Base-by-base conservation (phyloP, 2,113 vertebrate genomes). In the Neopipo cinnamomea region DNA sequence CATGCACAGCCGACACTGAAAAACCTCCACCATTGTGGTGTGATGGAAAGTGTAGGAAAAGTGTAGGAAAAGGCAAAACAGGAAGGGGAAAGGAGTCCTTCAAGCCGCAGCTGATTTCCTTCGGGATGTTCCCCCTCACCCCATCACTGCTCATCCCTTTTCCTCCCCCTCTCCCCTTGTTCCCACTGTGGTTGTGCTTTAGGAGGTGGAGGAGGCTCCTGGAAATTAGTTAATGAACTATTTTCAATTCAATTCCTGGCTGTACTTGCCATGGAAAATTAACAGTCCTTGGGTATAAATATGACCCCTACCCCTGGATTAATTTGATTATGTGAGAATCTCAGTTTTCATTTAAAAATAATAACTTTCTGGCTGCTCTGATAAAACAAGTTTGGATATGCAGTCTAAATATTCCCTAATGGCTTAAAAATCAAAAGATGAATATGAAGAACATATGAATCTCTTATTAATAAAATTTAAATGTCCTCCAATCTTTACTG, bases 291-390 rank as follows among this genome's bases (percentile, higher is more conserved):
- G 86, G 39, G 5, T 91, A 74, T 84, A 93, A 96, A 97, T 94
- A 85, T 95, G 94, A 96, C 91, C 94, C 72, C 67, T 94, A 19
- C 61, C 95, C 93, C 90, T 88, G 83, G 63, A 94, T 97, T 96
- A 96, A 96, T 97, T 96, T 94, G 90, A 95, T 94, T 95, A 91
- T 71, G 68, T 8, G 53, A 86, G 85, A 93, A 88, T 80, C 85
- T 95, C 85, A 59, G 83, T 96, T 95, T 97, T 92, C 82, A 93
- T 94, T 96, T 86, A 81, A 96, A 96, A 94, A 88, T 91, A 96
- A 91, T 96, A 94, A 91, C 72, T 95, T 92, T 83, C 82, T 77
- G 75, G 50, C 61, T 77, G 72, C 88, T 76, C 75, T 92, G 76
- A 72, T 88, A 37, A 86, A 84, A 88, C 68, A 84, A 83, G 82